Base-by-base conservation (phyloP, 2,888 invertebrate genomes). In the Lycia hirtaria region DNA sequence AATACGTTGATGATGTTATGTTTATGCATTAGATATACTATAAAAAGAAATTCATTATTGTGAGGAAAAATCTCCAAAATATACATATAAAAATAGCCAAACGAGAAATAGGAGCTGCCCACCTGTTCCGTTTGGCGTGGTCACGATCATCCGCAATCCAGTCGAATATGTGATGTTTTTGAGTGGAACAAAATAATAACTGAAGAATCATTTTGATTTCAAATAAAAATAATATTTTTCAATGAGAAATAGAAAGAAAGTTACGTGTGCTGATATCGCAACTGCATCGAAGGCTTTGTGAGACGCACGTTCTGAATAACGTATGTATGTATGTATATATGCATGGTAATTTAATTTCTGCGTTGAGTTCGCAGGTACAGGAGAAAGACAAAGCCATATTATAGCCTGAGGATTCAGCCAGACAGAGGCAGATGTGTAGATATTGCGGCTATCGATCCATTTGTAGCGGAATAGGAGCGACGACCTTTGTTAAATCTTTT, bases 121-220 rank as follows among this genome's bases (percentile, higher is more conserved):
- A 78, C 77, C 76, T 80, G 70, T 65, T 71, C 47, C 63, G 48
- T 54, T 72, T 70, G 60, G 62, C 67, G 65, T 70, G 66, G 70
- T 66, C 69, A 64, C 68, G 64, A 43, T 73, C 68, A 41, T 73
- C 69, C 48, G 65, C 64, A 60, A 65, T 56, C 68, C 78, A 72
- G 70, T 79, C 80, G 60, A 76, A 71, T 62, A 67, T 65, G 56
- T 68, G 68, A 41, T 68, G 64, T 51, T 76, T 75, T 70, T 70
- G 69, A 56, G 65, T 67, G 55, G 67, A 68, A 71, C 78, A 80
- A 68, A 75, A 72, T 64, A 76, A 67, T 55, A 73, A 66, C 54
- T 65, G 54, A 49, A 73, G 60, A 51, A 76, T 69, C 69, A 75
- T 71, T 58, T 55, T 49, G 35, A 59, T 61, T 1, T 4, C 6